Evolutionary conservation across 2,113 vertebrate genomes (phyloP).

Genomic region (Tetrao urogallus): DNA sequence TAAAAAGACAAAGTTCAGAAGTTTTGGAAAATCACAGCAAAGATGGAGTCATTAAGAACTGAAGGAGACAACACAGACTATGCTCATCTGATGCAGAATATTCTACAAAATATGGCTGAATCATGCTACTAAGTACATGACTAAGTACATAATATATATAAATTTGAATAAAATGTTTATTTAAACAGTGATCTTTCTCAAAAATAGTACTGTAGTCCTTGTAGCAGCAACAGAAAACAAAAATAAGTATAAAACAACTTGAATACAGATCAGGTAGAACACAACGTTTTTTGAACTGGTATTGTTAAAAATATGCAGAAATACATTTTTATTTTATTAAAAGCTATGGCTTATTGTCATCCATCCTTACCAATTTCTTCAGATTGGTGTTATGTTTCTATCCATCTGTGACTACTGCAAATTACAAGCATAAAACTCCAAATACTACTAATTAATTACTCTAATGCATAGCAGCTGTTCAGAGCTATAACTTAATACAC

Average conservation of each 20-base stretch:
- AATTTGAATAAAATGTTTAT: slow-evolving; percentile 25
- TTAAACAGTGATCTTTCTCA: slow-evolving; percentile 15
- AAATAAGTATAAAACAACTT: slow-evolving; percentile 18
- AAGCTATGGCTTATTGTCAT: neutral
- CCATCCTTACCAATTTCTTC: neutral
- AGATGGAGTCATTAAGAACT: neutral
- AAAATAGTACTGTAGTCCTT: slow-evolving; percentile 28
- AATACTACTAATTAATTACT: neutral
- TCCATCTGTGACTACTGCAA: neutral
- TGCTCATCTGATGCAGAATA: neutral
- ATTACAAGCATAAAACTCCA: neutral
- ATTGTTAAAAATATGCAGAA: slow-evolving; percentile 38
- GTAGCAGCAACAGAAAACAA: slow-evolving; percentile 70
- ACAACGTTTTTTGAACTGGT: neutral
- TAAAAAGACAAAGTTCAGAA: neutral
- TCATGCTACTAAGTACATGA: neutral
- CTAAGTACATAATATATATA: neutral
- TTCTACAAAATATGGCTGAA: neutral
- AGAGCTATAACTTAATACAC: neutral
- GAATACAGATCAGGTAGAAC: neutral
- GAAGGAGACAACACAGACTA: neutral
- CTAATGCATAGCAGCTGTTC: neutral
- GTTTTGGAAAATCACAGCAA: neutral
- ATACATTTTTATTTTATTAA: slow-evolving; percentile 24
- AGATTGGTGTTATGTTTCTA: neutral